Base-by-base conservation (phyloP, 2,113 vertebrate genomes). In the Crotophaga sulcirostris region DNA sequence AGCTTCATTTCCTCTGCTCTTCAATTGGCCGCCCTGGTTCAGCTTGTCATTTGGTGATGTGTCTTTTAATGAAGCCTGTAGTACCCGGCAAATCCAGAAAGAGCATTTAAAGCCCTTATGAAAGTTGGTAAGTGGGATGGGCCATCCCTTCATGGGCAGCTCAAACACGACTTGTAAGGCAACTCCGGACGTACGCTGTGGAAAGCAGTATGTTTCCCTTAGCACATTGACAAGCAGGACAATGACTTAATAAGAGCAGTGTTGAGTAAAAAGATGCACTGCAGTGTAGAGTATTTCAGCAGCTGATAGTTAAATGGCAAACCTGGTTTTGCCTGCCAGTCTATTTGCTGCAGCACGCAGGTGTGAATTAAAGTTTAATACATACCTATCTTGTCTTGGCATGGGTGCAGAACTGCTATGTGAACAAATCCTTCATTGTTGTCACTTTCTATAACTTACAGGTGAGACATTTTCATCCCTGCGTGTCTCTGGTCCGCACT, bases 351-450 rank as follows among this genome's bases (percentile, higher is more conserved):
- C 8, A 18, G 15, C 74, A 83, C 60, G 69, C 11, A 0, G 56
- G 67, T 11, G 20, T 76, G 74, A 89, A 64, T 69, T 72, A 34
- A 80, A 73, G 64, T 77, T 82, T 77, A 51, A 38, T 81, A 56
- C 69, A 62, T 94, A 58, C 81, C 62, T 87, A 44, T 72, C 69
- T 73, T 95, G 81, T 87, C 70, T 49, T 92, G 76, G 56, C 78
- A 68, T 6, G 58, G 87, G 79, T 3, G 3, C 36, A 55, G 54
- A 66, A 42, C 89, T 77, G 28, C 51, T 62, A 11, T 59, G 10
- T 62, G 56, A 95, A 91, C 78, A 94, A 91, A 62, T 93, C 72
- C 59, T 90, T 62, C 60, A 60, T 88, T 89, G 42, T 88, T 89
- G 52, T 74, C 19, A 9, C 64, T 80, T 88, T 74, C 72, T 72